Conservation (phyloP, 2,113 vertebrate genomes). For the Stomatorhinus ivindoensis region DNA sequence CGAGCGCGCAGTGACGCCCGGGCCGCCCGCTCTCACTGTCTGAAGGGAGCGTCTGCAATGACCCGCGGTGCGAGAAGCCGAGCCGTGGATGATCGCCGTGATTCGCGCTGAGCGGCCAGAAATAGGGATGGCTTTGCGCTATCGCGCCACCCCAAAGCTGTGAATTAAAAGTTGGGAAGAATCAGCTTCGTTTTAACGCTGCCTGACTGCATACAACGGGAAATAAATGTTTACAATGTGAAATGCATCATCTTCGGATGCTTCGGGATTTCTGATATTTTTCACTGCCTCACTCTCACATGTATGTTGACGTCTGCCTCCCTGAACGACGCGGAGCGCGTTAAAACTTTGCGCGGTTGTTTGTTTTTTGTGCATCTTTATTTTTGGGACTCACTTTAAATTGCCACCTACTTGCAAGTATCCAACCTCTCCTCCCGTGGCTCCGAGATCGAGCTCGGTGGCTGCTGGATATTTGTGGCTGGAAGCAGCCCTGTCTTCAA, state of each 20-base stretch:
- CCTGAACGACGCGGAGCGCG: background rate
- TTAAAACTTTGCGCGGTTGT: background rate
- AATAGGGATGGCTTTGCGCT: background rate
- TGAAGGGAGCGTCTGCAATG: background rate
- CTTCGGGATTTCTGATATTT: conserved; percentile 10
- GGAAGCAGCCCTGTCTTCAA: conserved; percentile 14
- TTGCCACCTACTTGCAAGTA: background rate
- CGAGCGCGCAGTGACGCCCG: conserved; percentile 13
- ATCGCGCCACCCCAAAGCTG: background rate
- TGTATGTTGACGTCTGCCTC: background rate
- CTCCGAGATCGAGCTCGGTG: conserved; percentile 13
- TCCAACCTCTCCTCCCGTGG: background rate
- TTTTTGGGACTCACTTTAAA: background rate
- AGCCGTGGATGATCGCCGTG: background rate
- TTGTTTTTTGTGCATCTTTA: background rate
- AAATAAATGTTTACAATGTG: background rate
- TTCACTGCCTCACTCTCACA: background rate
- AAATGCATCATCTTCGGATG: conserved; percentile 10
- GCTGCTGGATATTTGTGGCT: conserved; percentile 33
- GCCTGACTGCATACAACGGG: background rate
- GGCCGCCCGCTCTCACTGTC: conserved; percentile 1
- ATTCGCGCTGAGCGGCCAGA: background rate
- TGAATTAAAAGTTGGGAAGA: conserved; percentile 17
- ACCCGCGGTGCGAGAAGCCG: background rate
- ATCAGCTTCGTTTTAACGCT: background rate